Conservation (phyloP, 2,113 vertebrate species). For the Phyllostomus hastatus region DNA sequence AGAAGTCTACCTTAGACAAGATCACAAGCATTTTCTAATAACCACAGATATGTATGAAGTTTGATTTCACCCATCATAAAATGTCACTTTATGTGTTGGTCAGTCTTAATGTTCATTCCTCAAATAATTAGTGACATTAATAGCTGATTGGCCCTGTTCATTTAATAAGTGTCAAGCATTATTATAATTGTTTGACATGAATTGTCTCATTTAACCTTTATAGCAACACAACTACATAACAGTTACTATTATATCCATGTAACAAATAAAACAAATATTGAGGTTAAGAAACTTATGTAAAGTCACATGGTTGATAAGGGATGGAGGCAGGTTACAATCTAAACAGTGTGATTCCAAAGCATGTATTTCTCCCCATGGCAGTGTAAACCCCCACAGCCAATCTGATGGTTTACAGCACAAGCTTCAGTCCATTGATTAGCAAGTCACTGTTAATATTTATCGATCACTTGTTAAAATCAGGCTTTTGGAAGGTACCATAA, state of each 20-base stretch:
- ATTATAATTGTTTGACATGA: background rate
- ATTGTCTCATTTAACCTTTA: background rate
- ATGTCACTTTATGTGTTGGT: background rate
- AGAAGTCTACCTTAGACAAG: constrained; percentile 1
- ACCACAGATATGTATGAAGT: background rate
- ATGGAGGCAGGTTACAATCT: background rate
- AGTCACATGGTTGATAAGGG: background rate
- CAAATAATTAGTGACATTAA: background rate
- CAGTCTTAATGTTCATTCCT: background rate
- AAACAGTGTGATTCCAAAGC: background rate
- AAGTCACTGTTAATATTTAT: background rate
- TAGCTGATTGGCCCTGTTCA: background rate
- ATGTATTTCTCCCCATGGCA: background rate
- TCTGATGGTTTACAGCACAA: background rate
- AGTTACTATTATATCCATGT: background rate
- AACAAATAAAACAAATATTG: background rate
- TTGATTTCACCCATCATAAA: background rate
- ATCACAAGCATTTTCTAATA: background rate
- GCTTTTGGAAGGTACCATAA: background rate
- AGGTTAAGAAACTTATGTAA: background rate
- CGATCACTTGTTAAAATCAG: background rate
- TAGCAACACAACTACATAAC: background rate
- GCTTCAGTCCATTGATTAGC: background rate
- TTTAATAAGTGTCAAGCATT: background rate
- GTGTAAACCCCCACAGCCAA: background rate